Conservation (phyloP, 2,797 vertebrate species). For the Sebastolobus alascanus region DNA sequence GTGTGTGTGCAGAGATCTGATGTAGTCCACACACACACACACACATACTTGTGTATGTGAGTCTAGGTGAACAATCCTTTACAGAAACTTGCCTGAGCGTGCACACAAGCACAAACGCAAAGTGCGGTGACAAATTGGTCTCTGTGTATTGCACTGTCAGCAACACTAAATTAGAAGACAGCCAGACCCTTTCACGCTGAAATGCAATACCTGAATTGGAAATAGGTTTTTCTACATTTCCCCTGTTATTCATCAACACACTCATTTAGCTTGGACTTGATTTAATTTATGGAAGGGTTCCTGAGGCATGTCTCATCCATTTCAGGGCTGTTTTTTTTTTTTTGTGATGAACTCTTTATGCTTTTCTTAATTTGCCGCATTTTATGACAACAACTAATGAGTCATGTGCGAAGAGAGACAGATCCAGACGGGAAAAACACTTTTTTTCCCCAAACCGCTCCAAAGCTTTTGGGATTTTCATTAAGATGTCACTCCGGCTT, state of each 20-base stretch:
- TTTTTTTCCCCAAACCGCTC: not conserved
- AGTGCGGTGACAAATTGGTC: conserved; percentile 33
- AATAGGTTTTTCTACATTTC: conserved; percentile 44
- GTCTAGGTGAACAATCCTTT: conserved; percentile 2
- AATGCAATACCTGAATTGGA: conserved; percentile 58
- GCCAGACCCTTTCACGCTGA: conserved; percentile 37
- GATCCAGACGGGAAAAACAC: not conserved
- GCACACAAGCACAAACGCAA: not conserved
- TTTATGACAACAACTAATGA: conserved; percentile 28
- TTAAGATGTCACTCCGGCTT: not conserved
- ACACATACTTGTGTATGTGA: not conserved
- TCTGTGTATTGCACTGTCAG: conserved; percentile 52
- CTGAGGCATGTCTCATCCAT: conserved; percentile 30
- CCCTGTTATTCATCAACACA: conserved; percentile 49
- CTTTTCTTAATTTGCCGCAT: conserved; percentile 19
- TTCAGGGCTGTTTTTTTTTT: not conserved
- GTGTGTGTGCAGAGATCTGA: conserved; percentile 16
- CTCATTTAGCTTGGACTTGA: conserved; percentile 50
- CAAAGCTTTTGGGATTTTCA: conserved; percentile 1
- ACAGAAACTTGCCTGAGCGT: not conserved
- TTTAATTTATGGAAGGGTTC: conserved; percentile 45
- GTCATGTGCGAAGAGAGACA: not conserved
- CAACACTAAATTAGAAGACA: conserved; percentile 46
- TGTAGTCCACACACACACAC: not conserved
- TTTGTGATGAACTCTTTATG: not conserved